Conservation (phyloP, 2,113 vertebrate species). For the Camelus dromedarius region DNA sequence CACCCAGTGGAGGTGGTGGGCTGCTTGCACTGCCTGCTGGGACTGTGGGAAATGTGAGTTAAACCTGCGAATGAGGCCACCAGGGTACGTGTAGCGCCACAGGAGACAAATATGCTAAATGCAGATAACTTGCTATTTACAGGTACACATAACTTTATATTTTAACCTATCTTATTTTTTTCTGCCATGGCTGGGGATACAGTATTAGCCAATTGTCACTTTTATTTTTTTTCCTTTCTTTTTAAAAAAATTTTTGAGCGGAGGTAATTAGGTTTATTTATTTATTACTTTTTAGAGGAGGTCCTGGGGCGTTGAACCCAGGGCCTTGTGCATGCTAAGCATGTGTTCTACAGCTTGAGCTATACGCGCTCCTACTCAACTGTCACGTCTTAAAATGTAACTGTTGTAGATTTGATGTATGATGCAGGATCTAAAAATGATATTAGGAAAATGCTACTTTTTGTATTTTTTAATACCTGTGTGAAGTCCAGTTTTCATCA, state of each 20-base stretch:
- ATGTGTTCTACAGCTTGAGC: too few relatives aligned
- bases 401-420: not conserved
- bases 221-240: not conserved
- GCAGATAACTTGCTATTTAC: not conserved
- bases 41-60: not conserved
- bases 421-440: not conserved
- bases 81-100: not conserved
- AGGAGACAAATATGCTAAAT: not conserved
- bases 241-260: too few relatives aligned
- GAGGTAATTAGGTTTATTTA: too few relatives aligned
- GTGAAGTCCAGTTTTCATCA: not conserved
- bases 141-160: not conserved
- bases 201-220: not conserved
- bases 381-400: not conserved
- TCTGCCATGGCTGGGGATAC: not conserved
- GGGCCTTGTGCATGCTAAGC: too few relatives aligned
- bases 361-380: not conserved
- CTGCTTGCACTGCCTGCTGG: not conserved
- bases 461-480: not conserved
- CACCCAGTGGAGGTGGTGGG: not conserved
- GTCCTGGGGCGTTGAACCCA: too few relatives aligned
- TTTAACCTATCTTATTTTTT: not conserved
- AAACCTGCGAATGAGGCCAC: not conserved
- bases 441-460: not conserved
- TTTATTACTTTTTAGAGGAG: too few relatives aligned